Base-by-base conservation (phyloP, 2,888 invertebrate species). In the Glyphotaelius pellucidus region DNA sequence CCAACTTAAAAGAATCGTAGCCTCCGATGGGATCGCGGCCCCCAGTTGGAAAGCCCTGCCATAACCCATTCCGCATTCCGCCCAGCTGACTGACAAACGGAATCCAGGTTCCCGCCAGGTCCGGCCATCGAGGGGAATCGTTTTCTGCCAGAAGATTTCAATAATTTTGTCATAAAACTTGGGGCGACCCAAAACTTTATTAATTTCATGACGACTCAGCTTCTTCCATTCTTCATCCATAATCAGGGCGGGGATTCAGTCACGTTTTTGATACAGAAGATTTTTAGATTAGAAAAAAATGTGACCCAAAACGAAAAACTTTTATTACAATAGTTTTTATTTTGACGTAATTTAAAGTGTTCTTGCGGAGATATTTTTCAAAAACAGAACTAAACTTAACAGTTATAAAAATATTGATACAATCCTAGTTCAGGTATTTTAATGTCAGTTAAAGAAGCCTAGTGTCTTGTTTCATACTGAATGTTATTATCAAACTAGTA, bases 161-260 rank as follows among this genome's bases (percentile, higher is more conserved):
- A 86, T 86, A 86, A 86, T 86, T 86, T 42, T 30, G 9, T 42
- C n/a, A 30, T 86, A 30, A 86, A 86, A 86, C 86, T 86, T 86
- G 15, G 31, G 32, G 35, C 83, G 32, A 25, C 86, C 38, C 12
- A 25, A 86, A 86, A 86, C 86, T 86, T 86, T 86, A 86, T 86
- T 86, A 86, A 86, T 86, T 86, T 86, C 86, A 30, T 47, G 86
- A 86, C 42, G 47, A 86, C 42, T 86, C 86, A 86, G 86, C 86
- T n/a, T 35, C 85, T 19, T n/a, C 12, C 86, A 42, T 42, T 42
- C 30, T 30, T 42, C n/a, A 30, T 30, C n/a, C 47, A 47, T 42
- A 86, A 86, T 86, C 86, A 42, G 42, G 30, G 42, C 25, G 42
- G 30, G 47, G 30, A 67, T 67, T 67, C 67, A 67, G 25, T 7